These are phyloP conservation scores for Lepidochrysops patricia DNA, from an alignment of 2,888 invertebrate genomes.

Conservation along the genomic window DNA sequence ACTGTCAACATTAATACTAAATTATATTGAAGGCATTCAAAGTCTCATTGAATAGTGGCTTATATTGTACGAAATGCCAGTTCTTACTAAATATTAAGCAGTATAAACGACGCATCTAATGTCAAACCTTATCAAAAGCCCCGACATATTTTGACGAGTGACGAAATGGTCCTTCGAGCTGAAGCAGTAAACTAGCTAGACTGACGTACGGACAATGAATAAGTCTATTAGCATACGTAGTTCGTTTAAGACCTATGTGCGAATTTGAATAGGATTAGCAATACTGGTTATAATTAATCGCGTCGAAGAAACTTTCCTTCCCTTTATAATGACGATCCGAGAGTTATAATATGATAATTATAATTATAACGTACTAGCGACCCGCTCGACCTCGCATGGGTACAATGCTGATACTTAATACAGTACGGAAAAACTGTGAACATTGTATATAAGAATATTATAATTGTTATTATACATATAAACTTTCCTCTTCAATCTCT, in stretches of 20 bases:
- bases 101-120: background rate
- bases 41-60: background rate
- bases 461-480: too few species aligned
- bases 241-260: background rate
- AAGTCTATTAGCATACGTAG: background rate
- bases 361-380: too few species aligned
- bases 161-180: background rate
- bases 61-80: background rate
- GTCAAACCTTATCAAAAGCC: slow-evolving; percentile 8
- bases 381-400: too few species aligned
- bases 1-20: background rate
- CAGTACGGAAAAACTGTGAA: too few species aligned
- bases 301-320: too few species aligned
- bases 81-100: background rate
- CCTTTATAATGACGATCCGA: too few species aligned
- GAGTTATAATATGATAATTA: too few species aligned
- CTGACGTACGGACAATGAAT: background rate
- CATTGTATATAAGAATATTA: too few species aligned
- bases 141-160: slow-evolving; percentile 5
- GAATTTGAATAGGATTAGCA: too few species aligned
- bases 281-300: too few species aligned
- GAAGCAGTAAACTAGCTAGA: background rate
- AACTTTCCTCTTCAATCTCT: too few species aligned
- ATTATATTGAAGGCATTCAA: background rate
- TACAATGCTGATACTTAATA: too few species aligned